These are phyloP conservation scores for Phania funesta DNA, from an alignment of 2,888 invertebrate species.

Conservation along the genomic window DNA sequence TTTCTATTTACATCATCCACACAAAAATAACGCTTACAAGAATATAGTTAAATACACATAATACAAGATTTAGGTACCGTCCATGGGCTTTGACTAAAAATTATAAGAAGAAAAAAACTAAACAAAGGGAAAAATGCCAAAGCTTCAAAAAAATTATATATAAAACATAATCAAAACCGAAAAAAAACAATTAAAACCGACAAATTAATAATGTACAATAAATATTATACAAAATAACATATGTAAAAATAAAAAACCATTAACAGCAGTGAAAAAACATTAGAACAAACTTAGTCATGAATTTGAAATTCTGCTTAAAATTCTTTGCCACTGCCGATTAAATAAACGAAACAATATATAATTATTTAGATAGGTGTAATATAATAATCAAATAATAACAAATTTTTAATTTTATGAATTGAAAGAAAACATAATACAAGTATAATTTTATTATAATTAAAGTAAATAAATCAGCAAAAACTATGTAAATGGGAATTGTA, in stretches of 20 bases:
- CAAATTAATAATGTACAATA: slow-evolving; percentile 54
- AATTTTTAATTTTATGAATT: slow-evolving; percentile 19
- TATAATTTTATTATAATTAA: slow-evolving; percentile 28
- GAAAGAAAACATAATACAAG: slow-evolving; percentile 11
- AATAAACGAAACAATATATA: slow-evolving; percentile 39
- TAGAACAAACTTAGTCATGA: not conserved
- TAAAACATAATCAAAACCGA: slow-evolving; percentile 15
- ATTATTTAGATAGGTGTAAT: slow-evolving; percentile 62
- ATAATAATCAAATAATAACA: slow-evolving; percentile 22
- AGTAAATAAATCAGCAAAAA: slow-evolving; percentile 3
- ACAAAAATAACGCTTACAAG: not conserved
- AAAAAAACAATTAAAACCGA: slow-evolving; percentile 12
- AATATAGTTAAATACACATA: slow-evolving; percentile 43
- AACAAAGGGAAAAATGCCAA: slow-evolving; percentile 50
- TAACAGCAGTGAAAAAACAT: not conserved
- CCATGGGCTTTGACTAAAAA: slow-evolving; percentile 77
- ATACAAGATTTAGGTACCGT: slow-evolving; percentile 75
- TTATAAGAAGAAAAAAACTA: slow-evolving; percentile 51
- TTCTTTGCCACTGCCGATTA: slow-evolving; percentile 4
- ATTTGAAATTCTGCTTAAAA: not conserved
- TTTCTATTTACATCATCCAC: no score
- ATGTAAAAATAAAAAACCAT: not conserved
- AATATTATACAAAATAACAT: slow-evolving; percentile 35
- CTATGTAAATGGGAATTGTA: slow-evolving; percentile 1
- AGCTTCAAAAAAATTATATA: slow-evolving; percentile 46